These are phyloP conservation scores for Melanotaenia duboulayi DNA, from an alignment of 2,113 vertebrate species.

Conservation along the genomic window DNA sequence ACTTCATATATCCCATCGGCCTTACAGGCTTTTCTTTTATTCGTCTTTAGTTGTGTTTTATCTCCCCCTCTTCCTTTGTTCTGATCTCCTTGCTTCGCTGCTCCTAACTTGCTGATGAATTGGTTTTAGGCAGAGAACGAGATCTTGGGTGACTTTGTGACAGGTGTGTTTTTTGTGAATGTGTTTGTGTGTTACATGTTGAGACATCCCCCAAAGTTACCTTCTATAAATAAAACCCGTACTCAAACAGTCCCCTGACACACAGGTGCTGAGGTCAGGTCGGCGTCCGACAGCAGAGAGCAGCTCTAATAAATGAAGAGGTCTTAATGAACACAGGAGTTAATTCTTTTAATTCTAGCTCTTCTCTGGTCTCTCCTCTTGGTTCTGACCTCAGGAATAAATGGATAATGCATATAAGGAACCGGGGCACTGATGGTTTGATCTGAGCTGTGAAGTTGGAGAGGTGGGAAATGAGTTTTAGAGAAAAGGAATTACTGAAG, in stretches of 20 bases:
- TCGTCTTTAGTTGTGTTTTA: constrained; percentile 28
- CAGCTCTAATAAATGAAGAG: constrained; percentile 47
- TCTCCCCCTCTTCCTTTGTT: not conserved
- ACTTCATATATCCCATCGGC: constrained; percentile 4
- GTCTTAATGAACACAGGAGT: constrained; percentile 32
- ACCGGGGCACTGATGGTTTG: not conserved
- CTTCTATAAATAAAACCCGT: not conserved
- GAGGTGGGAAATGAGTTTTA: not conserved
- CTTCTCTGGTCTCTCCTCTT: constrained; percentile 4
- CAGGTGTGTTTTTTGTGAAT: not conserved
- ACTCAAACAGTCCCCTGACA: constrained; percentile 15
- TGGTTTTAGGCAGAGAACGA: constrained; percentile 26
- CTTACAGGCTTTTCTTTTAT: not conserved
- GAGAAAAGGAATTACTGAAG: no score
- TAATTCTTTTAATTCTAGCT: constrained; percentile 47
- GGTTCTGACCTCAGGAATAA: constrained; percentile 16
- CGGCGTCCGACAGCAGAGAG: constrained; percentile 20
- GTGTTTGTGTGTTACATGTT: constrained; percentile 8
- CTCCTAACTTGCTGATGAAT: constrained; percentile 44
- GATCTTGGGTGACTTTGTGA: not conserved
- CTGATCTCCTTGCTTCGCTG: constrained; percentile 14
- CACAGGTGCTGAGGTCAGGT: not conserved
- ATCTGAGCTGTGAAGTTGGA: not conserved
- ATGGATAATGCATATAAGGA: constrained; percentile 6
- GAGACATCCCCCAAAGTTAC: constrained; percentile 15